Evolutionary conservation across 2,888 invertebrate genomes (phyloP), one percentile per base, ranked within the genome.

Genomic region (Eupithecia subfuscata): DNA sequence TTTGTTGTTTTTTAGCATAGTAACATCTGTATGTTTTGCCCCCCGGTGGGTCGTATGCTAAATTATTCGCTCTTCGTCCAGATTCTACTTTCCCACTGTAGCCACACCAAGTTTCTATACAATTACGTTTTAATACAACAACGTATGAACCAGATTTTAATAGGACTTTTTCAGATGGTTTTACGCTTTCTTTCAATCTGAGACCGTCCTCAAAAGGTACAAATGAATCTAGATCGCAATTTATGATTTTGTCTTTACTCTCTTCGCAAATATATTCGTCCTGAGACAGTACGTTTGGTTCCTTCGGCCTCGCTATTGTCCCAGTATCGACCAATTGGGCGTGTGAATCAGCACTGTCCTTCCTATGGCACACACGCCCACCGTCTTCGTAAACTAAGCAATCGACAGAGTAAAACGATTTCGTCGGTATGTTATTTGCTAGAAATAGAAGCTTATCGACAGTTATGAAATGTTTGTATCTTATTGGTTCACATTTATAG

Each of bases 201-300:
- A 94, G 82, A 4, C 89, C 90, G 6, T 83, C 80, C 0, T 83
- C 78, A 73, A 85, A 91, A 2, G 93, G 92, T 5, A 92, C 83
- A 71, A 85, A 91, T 12, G 84, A 83, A 78, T 93, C 90, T 4
- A 89, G 81, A 82, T 94, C 93, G 77, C 94, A 94, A 72, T 85
- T 84, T 0, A 94, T 81, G 72, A 80, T 79, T 74, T 83, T 88
- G 40, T 82, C 75, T 22, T 80, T 67, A 74, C 79, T 83, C 79
- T 94, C 88, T 82, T 94, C 92, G 78, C 94, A 94, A 79, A 94
- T 82, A 71, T 93, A 92, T 79, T 94, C 94, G 22, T 93, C 90
- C 81, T 92, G 92, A 12, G 91, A 86, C n/a, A 94, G 83, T 67
- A 93, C 79, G 71, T 86, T 89, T 0, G 83, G 69, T 74, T 92